Evolutionary conservation across 2,888 invertebrate species (phyloP).

Genomic region (Hypena proboscidalis): DNA sequence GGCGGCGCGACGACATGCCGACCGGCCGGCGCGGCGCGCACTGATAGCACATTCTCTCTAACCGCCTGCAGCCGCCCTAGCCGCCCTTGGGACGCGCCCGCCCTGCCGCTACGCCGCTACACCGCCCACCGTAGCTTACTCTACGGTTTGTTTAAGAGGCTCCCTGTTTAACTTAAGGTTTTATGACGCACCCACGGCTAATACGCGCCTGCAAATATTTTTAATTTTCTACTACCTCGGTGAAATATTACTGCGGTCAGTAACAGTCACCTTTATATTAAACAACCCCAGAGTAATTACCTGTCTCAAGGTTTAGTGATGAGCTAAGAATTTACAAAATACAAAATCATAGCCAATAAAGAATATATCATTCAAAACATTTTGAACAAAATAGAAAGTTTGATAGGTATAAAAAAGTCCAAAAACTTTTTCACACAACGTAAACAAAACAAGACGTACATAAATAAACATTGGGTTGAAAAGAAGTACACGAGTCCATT

Average conservation of each 20-base stretch:
- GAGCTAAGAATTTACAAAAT: no score
- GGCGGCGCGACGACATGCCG: constrained; percentile 76
- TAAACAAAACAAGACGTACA: no score
- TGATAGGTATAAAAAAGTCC: no score
- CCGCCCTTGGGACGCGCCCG: constrained; percentile 36
- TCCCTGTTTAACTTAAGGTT: constrained; percentile 36
- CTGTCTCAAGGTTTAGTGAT: no score
- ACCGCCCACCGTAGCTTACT: constrained; percentile 19
- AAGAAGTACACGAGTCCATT: constrained; percentile 15
- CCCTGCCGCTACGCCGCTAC: no score
- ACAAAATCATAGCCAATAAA: no score
- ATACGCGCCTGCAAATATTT: constrained; percentile 27
- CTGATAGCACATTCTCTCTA: constrained; percentile 47
- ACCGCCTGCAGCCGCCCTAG: constrained; percentile 31
- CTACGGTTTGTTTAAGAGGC: constrained; percentile 36
- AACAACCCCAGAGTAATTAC: not conserved
- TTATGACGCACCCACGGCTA: constrained; percentile 35
- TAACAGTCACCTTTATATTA: constrained; percentile 3
- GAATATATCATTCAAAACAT: no score
- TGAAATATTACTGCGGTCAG: constrained; percentile 17
- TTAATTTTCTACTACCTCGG: constrained; percentile 15
- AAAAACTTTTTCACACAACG: no score
- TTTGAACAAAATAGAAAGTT: no score
- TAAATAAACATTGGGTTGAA: constrained; percentile 17
- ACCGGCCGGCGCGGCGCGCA: constrained; percentile 67